Percentiles rank a stretch among this genome's conserved stretches.
Conservation (phyloP, 30 jellyfish, hydroid and myxozoan species). For the Clytia hemisphaerica region DNA sequence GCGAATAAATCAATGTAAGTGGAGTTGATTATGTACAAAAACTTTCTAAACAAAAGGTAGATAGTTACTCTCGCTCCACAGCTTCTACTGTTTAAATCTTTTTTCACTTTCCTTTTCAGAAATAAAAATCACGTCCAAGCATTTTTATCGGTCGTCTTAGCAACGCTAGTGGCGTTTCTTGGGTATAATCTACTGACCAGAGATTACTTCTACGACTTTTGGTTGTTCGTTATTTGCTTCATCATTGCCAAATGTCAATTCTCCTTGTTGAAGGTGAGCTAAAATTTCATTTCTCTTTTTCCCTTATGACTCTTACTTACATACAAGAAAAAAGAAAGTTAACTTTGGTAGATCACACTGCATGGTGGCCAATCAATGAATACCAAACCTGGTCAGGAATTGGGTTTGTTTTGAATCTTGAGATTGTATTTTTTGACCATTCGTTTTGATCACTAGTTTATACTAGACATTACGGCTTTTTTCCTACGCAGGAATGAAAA, state of each 20-base stretch:
- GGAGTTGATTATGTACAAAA: too few species aligned
- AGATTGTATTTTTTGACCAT: neutral
- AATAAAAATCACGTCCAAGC: slow-evolving; percentile 52
- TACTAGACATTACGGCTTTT: too few species aligned
- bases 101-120: slow-evolving; percentile 28
- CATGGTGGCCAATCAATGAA: neutral
- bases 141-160: slow-evolving; percentile 49
- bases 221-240: slow-evolving; percentile 80
- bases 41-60: too few species aligned
- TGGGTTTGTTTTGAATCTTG: neutral
- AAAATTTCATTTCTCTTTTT: neutral
- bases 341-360: neutral
- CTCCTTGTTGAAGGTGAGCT: slow-evolving; percentile 70
- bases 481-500: too few species aligned
- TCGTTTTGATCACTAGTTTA: too few species aligned
- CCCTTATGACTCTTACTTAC: too few species aligned
- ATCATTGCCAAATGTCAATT: slow-evolving; percentile 96
- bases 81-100: neutral
- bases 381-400: neutral
- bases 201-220: slow-evolving; percentile 59
- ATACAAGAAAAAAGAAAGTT: too few species aligned
- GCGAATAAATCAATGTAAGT: too few species aligned
- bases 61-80: neutral
- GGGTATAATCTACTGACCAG: slow-evolving; percentile 66
- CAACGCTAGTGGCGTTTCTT: slow-evolving; percentile 67